Conservation (phyloP, 2,113 vertebrate genomes). For the Oryzias woworae region DNA sequence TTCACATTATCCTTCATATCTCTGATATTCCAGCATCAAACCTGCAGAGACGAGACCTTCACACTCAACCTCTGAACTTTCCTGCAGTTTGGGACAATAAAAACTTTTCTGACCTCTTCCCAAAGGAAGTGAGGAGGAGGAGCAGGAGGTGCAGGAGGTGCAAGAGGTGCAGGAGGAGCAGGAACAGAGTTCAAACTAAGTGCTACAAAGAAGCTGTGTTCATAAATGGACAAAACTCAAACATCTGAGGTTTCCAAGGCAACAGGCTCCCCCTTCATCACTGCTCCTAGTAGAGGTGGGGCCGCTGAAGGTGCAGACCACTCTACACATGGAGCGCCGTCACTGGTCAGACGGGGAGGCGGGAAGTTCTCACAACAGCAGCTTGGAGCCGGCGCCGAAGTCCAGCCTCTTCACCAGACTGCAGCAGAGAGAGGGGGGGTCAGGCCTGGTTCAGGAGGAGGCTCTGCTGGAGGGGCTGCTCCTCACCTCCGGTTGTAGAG, state of each 20-base stretch:
- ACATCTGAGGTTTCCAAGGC: neutral
- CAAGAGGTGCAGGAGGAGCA: no score
- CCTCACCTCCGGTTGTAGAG: conserved; percentile 60
- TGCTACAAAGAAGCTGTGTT: conserved; percentile 25
- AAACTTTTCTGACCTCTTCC: neutral
- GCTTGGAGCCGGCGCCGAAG: conserved; percentile 86
- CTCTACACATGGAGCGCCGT: neutral
- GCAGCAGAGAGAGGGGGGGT: conserved; percentile 2
- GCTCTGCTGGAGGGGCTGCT: accelerated
- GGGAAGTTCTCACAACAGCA: conserved; percentile 81
- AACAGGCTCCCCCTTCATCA: neutral
- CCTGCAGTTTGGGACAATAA: accelerated
- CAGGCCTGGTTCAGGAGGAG: neutral
- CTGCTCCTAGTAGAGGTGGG: neutral
- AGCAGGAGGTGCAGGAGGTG: neutral
- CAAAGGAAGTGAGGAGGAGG: conserved; percentile 3
- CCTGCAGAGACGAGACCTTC: no score
- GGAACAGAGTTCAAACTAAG: conserved; percentile 34
- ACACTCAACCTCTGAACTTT: neutral
- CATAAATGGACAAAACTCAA: neutral
- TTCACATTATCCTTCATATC: no score
- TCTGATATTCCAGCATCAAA: no score
- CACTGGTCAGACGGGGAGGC: neutral
- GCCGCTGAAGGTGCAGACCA: neutral
- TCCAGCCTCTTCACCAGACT: conserved; percentile 84